Conservation (phyloP, 2,113 vertebrate species). For the Dicaeum eximium region DNA sequence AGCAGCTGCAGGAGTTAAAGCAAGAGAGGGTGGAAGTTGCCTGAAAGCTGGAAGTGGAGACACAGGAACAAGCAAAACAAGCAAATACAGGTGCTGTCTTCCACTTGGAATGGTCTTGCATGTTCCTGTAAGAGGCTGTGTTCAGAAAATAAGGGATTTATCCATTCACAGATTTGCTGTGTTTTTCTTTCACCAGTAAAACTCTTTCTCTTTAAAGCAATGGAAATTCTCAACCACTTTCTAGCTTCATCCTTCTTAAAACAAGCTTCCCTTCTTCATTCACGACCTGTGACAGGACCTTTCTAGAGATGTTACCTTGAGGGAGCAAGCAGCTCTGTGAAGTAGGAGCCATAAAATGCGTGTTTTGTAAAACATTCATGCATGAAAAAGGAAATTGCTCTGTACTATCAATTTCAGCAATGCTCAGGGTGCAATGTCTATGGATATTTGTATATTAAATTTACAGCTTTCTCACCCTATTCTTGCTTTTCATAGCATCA, state of each 20-base stretch:
- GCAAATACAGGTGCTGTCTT: not conserved
- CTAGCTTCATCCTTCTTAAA: not conserved
- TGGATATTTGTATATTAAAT: not conserved
- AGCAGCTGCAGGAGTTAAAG: not conserved
- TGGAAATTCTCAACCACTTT: not conserved
- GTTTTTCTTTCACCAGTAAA: not conserved
- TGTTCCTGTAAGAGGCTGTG: not conserved
- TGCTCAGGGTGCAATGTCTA: not conserved
- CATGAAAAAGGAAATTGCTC: not conserved
- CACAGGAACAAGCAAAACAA: not conserved
- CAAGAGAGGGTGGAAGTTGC: not conserved
- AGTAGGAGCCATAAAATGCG: not conserved
- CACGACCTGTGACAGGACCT: not conserved
- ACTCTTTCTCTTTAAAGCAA: not conserved
- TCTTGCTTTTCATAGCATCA: not conserved
- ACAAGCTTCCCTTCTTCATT: not conserved
- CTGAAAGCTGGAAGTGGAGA: not conserved
- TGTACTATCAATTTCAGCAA: not conserved
- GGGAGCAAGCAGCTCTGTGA: not conserved
- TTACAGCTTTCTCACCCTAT: not conserved
- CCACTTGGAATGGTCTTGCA: not conserved
- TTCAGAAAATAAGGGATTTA: not conserved
- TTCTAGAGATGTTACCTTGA: not conserved
- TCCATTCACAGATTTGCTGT: not conserved
- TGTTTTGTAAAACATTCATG: not conserved